Conservation (phyloP, 2,888 invertebrate genomes). For the Macrosoma leucophasiata region DNA sequence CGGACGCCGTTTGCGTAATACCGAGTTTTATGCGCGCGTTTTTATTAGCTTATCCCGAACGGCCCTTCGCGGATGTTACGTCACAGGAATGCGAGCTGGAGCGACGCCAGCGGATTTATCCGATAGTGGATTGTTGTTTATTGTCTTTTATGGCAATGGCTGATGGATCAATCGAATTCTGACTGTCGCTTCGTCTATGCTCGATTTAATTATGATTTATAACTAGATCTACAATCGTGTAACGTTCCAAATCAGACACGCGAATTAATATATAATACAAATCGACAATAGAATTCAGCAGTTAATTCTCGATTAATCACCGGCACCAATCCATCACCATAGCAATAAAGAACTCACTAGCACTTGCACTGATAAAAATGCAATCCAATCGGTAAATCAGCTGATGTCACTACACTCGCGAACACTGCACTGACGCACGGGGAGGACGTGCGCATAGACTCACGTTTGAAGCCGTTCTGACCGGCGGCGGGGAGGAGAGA, state of each 20-base stretch:
- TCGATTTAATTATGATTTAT: no score
- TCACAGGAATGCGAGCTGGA: constrained; percentile 67
- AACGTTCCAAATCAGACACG: no score
- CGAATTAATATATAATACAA: no score
- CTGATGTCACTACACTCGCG: constrained; percentile 57
- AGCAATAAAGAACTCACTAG: constrained; percentile 33
- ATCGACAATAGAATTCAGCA: no score
- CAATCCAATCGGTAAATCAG: constrained; percentile 56
- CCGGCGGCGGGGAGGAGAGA: constrained; percentile 82
- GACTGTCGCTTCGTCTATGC: constrained; percentile 26
- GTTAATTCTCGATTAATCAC: no score
- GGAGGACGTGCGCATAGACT: constrained; percentile 75
- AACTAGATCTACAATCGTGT: no score
- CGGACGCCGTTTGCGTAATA: constrained; percentile 64
- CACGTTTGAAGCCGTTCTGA: constrained; percentile 99
- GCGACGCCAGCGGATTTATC: constrained; percentile 62
- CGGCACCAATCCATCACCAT: constrained; percentile 33
- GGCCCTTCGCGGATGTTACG: constrained; percentile 70
- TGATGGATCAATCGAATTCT: constrained; percentile 48
- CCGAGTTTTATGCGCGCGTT: constrained; percentile 54
- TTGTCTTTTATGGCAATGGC: constrained; percentile 71
- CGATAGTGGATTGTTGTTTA: constrained; percentile 62
- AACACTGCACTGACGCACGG: constrained; percentile 47
- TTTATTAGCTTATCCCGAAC: constrained; percentile 62
- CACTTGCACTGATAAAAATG: constrained; percentile 59